These are phyloP conservation scores for Chrysochloris asiatica DNA, from an alignment of 2,113 vertebrate genomes.

Conservation along the genomic window DNA sequence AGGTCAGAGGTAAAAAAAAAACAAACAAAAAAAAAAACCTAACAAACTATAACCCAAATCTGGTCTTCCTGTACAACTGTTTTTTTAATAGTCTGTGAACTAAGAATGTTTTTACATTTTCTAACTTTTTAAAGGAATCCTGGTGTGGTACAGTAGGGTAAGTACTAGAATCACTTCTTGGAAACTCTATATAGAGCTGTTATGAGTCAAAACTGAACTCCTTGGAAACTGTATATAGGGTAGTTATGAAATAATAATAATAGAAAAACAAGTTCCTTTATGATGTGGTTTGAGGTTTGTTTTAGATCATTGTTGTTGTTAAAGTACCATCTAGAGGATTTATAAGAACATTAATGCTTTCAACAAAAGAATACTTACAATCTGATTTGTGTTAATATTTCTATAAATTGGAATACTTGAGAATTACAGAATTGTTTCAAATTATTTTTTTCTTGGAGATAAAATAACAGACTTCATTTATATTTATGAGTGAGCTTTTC, in stretches of 20 bases:
- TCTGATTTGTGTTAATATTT: not conserved
- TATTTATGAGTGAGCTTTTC: not conserved
- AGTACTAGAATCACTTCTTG: no score
- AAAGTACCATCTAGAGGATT: no score
- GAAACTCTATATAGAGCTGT: no score
- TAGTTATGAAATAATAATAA: no score
- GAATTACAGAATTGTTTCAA: not conserved
- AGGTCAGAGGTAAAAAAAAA: not conserved
- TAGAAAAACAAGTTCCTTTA: no score
- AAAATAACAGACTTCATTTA: not conserved
- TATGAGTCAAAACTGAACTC: no score
- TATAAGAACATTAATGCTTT: not conserved
- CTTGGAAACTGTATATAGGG: no score
- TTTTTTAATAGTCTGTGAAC: not conserved
- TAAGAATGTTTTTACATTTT: constrained; percentile 28
- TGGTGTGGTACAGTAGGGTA: no score
- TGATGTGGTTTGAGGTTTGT: no score
- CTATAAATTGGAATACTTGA: not conserved
- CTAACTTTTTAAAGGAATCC: not conserved
- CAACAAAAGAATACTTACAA: not conserved
- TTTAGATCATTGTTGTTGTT: no score
- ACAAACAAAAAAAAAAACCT: no score
- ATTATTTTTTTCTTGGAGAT: not conserved
- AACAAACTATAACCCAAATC: no score
- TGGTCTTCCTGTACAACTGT: not conserved